Evolutionary conservation across 2,797 vertebrate species (phyloP).

Genomic region (Scarus forsteni): DNA sequence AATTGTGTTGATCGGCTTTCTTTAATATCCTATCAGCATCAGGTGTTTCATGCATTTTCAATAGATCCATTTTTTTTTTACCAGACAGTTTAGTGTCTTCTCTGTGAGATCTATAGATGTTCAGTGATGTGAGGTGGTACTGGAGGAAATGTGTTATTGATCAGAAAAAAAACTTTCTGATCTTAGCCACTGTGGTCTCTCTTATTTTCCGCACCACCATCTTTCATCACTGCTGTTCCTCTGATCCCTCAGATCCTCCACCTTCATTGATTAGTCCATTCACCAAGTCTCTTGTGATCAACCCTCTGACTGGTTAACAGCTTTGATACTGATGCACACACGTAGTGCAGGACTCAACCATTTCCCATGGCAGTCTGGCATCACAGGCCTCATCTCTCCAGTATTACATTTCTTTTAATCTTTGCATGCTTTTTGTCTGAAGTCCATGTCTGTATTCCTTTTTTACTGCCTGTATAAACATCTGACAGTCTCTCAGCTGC

Average conservation of each 20-base stretch:
- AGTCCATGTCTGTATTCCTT: conserved; percentile 37
- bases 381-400: conserved; percentile 52
- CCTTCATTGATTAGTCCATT: conserved; percentile 55
- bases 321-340: conserved; percentile 43
- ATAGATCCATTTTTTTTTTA: background rate
- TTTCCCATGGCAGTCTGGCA: conserved; percentile 15
- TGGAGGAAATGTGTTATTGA: conserved; percentile 58
- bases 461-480: conserved; percentile 50
- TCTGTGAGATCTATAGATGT: conserved; percentile 17
- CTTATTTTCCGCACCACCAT: conserved; percentile 1
- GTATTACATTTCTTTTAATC: conserved; percentile 25
- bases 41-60: conserved; percentile 31
- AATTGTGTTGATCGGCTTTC: background rate
- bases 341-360: background rate
- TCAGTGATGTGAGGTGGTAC: conserved; percentile 14
- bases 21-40: conserved; percentile 22
- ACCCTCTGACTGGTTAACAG: conserved; percentile 48
- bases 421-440: conserved; percentile 13
- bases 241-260: conserved; percentile 46
- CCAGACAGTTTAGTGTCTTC: background rate
- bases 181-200: conserved; percentile 25
- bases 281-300: conserved; percentile 66
- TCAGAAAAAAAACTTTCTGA: conserved; percentile 50
- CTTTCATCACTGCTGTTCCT: conserved; percentile 44
- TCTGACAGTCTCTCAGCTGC: conserved; percentile 39